Base-by-base conservation (phyloP, 2,113 vertebrate genomes). In the Pionites leucogaster region DNA sequence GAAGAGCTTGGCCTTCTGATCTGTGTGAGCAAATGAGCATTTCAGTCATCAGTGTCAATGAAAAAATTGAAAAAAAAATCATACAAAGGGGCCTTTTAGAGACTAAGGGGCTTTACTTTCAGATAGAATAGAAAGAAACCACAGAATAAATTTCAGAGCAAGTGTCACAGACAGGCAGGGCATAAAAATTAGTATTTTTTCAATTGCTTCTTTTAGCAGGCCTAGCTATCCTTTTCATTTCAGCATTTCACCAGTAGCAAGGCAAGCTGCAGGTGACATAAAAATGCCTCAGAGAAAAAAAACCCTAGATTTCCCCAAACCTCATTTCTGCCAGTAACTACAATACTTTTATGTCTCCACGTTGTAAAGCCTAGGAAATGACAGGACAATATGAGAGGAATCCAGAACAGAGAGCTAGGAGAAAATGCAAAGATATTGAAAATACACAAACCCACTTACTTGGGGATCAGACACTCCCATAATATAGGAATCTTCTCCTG, bases 401-500 rank as follows among this genome's bases (percentile, higher is more conserved):
- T 35, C 29, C 59, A 67, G 24, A 46, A 33, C 20, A 60, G 22
- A 90, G 6, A 76, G 25, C 35, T 49, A 81, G 41, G 35, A 62
- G 19, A 84, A 17, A 39, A 89, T 39, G 75, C 1, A 52, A 11
- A 7, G 6, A 75, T 55, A 68, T 1, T 31, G 44, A 91, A 82
- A 83, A 70, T 13, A 72, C 9, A 83, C 7, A 78, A 78, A 80
- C 57, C 27, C 50, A 97, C 97, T 97, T 97, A 98, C 98, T 55
- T 97, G 98, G 53, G 97, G 98, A 75, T 98, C 98, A 33, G 94
- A 88, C 14, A 96, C 96, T 95, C 96, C 96, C 96, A 98, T 93
- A 64, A 97, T 96, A 69, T 98, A 98, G 7, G 97, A 77, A 93
- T 97, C 97, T 41, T 98, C 97, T 94, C 96, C 98, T 52, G 97